phyloP scores from a whole-genome alignment of 2,888 invertebrate species.

The Cyclophora albipunctata region DNA sequence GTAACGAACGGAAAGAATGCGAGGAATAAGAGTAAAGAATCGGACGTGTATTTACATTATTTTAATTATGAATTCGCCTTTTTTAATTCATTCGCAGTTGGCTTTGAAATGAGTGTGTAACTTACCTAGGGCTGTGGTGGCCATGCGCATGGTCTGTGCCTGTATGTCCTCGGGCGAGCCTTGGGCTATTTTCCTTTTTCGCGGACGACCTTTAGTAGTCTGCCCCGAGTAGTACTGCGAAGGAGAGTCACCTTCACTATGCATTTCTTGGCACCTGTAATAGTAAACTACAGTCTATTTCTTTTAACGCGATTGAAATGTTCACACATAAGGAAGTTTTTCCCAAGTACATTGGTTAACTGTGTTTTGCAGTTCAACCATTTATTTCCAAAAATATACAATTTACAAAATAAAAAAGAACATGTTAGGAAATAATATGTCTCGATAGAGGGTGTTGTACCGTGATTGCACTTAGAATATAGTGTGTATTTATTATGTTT shows the following conservation, averaged over 20 bases:
- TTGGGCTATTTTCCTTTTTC: constrained; percentile 83
- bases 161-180: constrained; percentile 78
- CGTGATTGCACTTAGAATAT: too few species aligned
- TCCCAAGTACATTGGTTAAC: too few species aligned
- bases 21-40: constrained; percentile 7
- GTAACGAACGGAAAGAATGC: too few species aligned
- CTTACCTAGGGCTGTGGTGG: constrained; percentile 81
- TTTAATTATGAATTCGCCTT: constrained; percentile 6
- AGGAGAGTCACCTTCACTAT: constrained; percentile 77
- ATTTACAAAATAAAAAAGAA: too few species aligned
- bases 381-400: too few species aligned
- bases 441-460: too few species aligned
- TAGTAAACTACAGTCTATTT: background rate
- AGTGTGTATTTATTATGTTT: too few species aligned
- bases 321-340: too few species aligned
- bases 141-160: constrained; percentile 80
- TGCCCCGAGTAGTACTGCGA: constrained; percentile 79
- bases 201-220: constrained; percentile 85
- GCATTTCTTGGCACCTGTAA: constrained; percentile 56
- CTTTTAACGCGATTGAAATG: too few species aligned
- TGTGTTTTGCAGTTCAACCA: too few species aligned
- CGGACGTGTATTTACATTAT: constrained; percentile 1
- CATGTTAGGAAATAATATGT: too few species aligned
- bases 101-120: constrained; percentile 5
- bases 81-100: constrained; percentile 4